phyloP scores from a whole-genome alignment of 2,113 vertebrate genomes.

The Carassius gibelio region DNA sequence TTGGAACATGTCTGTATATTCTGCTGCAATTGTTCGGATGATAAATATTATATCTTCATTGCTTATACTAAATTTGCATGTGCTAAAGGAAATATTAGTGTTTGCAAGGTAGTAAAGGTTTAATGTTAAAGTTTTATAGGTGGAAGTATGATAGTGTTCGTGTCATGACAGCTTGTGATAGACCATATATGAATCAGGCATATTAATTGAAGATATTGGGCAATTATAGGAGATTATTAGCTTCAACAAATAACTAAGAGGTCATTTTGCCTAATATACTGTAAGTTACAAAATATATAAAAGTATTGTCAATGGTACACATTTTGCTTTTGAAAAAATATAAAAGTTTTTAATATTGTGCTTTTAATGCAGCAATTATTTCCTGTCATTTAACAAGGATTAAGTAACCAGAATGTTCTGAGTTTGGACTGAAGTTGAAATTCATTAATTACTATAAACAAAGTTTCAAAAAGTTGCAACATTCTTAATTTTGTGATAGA shows the following conservation, averaged over 20 bases:
- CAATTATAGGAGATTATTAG: neutral
- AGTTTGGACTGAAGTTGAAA: neutral
- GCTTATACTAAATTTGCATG: neutral
- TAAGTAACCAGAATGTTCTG: neutral
- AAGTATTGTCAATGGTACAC: too few species aligned
- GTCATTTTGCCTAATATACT: neutral
- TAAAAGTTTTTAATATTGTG: neutral
- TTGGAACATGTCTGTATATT: neutral
- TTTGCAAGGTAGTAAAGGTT: neutral
- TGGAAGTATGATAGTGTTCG: neutral
- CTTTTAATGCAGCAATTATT: too few species aligned
- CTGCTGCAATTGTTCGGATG: neutral
- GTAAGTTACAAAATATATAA: neutral
- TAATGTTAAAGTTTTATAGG: neutral
- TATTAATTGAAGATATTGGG: neutral
- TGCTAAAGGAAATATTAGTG: neutral
- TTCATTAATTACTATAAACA: neutral
- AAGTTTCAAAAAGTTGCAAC: neutral
- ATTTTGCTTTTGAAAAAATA: too few species aligned
- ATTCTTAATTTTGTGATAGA: neutral
- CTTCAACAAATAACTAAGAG: neutral
- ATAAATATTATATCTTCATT: conserved; percentile 16
- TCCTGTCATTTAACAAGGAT: neutral
- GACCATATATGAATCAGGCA: neutral
- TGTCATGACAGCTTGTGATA: neutral